Evolutionary conservation across 2,888 invertebrate genomes (phyloP).

Genomic region (Lymantria dispar): DNA sequence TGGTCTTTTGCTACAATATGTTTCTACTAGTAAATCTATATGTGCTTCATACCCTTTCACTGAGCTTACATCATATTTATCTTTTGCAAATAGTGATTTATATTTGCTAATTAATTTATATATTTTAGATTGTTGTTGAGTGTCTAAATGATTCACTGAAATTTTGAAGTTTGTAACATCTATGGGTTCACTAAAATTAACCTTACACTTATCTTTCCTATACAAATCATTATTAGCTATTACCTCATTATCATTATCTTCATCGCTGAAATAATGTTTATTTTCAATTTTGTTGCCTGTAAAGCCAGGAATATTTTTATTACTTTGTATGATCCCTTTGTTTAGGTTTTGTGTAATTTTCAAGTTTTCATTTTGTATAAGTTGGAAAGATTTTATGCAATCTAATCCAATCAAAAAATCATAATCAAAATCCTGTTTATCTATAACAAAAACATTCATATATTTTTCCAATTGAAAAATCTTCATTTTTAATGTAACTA

Average conservation of each 20-base stretch:
- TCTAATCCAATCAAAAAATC: conserved; percentile 11
- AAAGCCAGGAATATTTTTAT: conserved; percentile 11
- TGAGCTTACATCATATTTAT: conserved; percentile 3
- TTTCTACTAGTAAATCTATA: conserved; percentile 2
- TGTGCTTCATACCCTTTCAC: conserved; percentile 3
- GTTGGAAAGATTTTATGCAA: conserved; percentile 8
- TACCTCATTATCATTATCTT: neutral
- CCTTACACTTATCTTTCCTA: neutral
- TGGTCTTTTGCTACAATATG: conserved; percentile 7
- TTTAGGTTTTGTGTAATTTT: neutral
- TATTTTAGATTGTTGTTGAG: conserved; percentile 1
- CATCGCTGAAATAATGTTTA: neutral
- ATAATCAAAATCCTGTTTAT: neutral
- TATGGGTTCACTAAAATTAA: conserved; percentile 3
- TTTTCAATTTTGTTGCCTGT: neutral
- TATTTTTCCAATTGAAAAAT: neutral
- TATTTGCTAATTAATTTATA: neutral
- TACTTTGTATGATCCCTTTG: conserved; percentile 24
- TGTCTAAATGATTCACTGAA: neutral
- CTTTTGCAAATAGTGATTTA: conserved; percentile 1
- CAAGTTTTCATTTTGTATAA: conserved; percentile 2
- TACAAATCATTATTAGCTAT: neutral
- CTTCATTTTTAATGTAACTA: conserved; percentile 4
- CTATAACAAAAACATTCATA: neutral
- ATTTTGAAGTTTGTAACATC: neutral